Percentiles rank a stretch among this genome's conserved stretches.
Evolutionary conservation across 2,797 vertebrate species (phyloP).

Genomic region (Ara ararauna): DNA sequence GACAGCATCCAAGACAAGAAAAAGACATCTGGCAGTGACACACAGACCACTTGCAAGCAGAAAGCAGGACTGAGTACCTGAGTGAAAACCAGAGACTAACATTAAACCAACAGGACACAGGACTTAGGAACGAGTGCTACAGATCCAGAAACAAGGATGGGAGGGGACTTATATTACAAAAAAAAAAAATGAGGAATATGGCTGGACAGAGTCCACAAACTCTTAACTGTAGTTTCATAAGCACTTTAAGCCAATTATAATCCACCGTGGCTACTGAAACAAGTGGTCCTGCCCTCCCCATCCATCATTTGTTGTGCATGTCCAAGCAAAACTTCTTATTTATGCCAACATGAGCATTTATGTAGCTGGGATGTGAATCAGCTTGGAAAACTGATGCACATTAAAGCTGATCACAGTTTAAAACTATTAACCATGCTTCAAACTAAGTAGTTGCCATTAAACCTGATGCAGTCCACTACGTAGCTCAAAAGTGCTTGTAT

Average conservation of each 20-base stretch:
- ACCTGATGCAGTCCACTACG: background rate
- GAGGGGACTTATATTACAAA: background rate
- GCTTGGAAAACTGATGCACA: background rate
- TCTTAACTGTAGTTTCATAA: background rate
- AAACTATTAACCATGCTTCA: slow-evolving; percentile 9
- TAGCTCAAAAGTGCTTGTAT: background rate
- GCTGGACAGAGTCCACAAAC: background rate
- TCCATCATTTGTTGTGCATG: background rate
- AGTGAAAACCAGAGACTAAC: background rate
- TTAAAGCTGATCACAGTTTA: slow-evolving; percentile 3
- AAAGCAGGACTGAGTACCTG: background rate
- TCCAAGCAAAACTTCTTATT: background rate
- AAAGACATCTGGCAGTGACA: background rate
- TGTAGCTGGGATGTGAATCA: background rate
- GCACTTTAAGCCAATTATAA: background rate
- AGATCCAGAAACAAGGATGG: background rate
- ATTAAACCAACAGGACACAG: background rate
- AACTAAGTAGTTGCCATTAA: background rate
- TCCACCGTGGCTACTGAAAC: background rate
- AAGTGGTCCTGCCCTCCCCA: background rate
- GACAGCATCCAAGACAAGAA: background rate
- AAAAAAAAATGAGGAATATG: background rate
- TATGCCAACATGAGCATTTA: background rate
- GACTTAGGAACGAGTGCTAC: background rate
- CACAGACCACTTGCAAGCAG: background rate